phyloP scores from a whole-genome alignment of 2,888 invertebrate genomes.

The Pyrrhosoma nymphula region DNA sequence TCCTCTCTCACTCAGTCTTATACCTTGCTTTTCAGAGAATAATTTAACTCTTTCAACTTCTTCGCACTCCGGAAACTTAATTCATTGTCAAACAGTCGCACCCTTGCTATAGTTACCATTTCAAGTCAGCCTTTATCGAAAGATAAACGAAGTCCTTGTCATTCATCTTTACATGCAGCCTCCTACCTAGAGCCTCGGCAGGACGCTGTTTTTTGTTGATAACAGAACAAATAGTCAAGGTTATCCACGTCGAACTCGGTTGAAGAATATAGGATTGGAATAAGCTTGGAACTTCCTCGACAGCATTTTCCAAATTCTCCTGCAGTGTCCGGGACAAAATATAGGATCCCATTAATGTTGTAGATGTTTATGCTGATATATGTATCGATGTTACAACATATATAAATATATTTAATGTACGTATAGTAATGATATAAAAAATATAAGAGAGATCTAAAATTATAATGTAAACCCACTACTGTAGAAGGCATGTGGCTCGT shows the following conservation, averaged over 20 bases:
- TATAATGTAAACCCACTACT: slow-evolving; percentile 25
- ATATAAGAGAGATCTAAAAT: slow-evolving; percentile 14
- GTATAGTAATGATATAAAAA: slow-evolving; percentile 24
- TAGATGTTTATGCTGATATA: slow-evolving; percentile 53
- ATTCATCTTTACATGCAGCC: slow-evolving; percentile 34
- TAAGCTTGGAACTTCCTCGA: slow-evolving; percentile 16
- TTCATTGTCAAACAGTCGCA: neutral
- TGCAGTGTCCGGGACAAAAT: neutral
- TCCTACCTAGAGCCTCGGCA: slow-evolving; percentile 68
- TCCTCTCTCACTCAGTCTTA: slow-evolving; percentile 10
- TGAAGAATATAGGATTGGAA: neutral
- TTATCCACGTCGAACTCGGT: slow-evolving; percentile 28
- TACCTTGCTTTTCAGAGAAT: neutral
- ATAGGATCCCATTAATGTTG: slow-evolving; percentile 44
- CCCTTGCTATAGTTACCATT: neutral
- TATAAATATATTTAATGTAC: slow-evolving; percentile 39
- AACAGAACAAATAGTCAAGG: neutral
- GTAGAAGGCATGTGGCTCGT: slow-evolving; percentile 39
- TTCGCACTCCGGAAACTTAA: neutral
- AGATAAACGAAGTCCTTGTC: neutral
- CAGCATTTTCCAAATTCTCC: slow-evolving; percentile 31
- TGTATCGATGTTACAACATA: slow-evolving; percentile 59
- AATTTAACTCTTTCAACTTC: neutral
- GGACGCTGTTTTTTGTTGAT: slow-evolving; percentile 58
- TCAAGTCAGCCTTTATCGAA: neutral